Percentiles rank a stretch among this genome's conserved stretches.
Evolutionary conservation across 1,140 invertebrate species (phyloP).

Genomic region (Manduca sexta): DNA sequence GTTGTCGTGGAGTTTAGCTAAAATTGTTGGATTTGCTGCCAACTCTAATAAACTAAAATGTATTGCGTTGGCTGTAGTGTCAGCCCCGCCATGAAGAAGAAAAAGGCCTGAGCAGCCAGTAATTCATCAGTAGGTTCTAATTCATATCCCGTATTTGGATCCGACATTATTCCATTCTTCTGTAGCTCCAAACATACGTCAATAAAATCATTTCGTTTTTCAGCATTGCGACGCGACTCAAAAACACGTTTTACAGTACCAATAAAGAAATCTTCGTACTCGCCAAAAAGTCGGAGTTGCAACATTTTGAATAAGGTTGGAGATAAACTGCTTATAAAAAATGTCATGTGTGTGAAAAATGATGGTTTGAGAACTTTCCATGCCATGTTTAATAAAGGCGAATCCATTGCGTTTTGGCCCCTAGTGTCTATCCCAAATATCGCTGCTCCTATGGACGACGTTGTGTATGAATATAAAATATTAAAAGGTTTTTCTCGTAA

Average conservation of each 20-base stretch:
- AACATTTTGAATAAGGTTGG: constrained; percentile 18
- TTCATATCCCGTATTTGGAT: constrained; percentile 23
- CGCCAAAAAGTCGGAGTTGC: constrained; percentile 26
- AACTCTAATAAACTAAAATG: constrained; percentile 53
- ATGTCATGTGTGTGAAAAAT: constrained; percentile 13
- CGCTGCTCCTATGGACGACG: constrained; percentile 25
- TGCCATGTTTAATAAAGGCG: constrained; percentile 28
- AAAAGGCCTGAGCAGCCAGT: constrained; percentile 67
- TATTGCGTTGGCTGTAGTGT: constrained; percentile 60
- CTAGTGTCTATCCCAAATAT: constrained; percentile 33
- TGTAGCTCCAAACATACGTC: constrained; percentile 29
- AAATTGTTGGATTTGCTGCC: constrained; percentile 51
- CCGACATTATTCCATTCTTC: constrained; percentile 25
- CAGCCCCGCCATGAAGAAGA: constrained; percentile 75
- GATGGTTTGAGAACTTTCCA: constrained; percentile 16
- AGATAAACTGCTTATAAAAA: constrained; percentile 12
- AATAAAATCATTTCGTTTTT: constrained; percentile 26
- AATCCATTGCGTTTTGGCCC: constrained; percentile 22
- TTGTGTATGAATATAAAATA: constrained; percentile 25
- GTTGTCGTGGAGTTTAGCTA: constrained; percentile 57
- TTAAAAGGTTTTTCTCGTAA: constrained; percentile 23
- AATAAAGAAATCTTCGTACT: constrained; percentile 31
- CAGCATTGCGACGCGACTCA: constrained; percentile 9
- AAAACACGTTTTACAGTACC: constrained; percentile 20
- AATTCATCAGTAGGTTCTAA: constrained; percentile 48